Conservation (phyloP, 2,888 invertebrate species). For the Eupithecia vulgata region DNA sequence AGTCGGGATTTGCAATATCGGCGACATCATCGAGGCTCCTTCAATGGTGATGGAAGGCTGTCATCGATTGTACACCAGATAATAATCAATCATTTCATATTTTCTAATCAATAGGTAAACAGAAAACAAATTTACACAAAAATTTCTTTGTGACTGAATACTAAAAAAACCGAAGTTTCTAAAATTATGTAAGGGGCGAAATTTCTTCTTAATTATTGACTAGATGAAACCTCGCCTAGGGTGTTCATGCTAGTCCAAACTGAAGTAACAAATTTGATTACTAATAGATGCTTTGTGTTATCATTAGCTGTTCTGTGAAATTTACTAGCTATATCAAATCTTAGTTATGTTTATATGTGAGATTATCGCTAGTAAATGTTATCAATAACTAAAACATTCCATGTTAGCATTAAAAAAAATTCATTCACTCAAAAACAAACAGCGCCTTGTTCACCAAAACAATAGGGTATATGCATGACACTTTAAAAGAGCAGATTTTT, state of each 20-base stretch:
- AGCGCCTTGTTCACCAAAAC: background rate
- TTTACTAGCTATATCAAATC: background rate
- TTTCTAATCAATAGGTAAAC: background rate
- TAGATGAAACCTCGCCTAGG: background rate
- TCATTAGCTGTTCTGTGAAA: background rate
- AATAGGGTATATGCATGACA: background rate
- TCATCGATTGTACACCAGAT: conserved; percentile 45
- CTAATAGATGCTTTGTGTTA: background rate
- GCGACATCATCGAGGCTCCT: conserved; percentile 68
- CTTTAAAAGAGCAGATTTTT: no score
- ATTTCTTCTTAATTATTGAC: background rate
- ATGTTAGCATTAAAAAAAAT: conserved; percentile 20
- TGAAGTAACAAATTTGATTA: background rate
- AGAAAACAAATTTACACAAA: background rate
- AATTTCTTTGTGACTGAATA: no score
- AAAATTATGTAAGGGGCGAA: background rate
- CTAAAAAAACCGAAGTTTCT: no score
- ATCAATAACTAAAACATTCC: conserved; percentile 22
- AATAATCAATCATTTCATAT: conserved; percentile 5
- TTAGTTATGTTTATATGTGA: background rate
- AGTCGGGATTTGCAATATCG: conserved; percentile 70
- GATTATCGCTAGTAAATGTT: background rate
- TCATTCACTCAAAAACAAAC: background rate
- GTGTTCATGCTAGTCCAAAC: background rate
- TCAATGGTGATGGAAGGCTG: conserved; percentile 70